A percentile compares a stretch with the other conserved stretches of the same genome.
Conservation (phyloP, 2,797 vertebrate genomes). For the Oophaga sylvatica region DNA sequence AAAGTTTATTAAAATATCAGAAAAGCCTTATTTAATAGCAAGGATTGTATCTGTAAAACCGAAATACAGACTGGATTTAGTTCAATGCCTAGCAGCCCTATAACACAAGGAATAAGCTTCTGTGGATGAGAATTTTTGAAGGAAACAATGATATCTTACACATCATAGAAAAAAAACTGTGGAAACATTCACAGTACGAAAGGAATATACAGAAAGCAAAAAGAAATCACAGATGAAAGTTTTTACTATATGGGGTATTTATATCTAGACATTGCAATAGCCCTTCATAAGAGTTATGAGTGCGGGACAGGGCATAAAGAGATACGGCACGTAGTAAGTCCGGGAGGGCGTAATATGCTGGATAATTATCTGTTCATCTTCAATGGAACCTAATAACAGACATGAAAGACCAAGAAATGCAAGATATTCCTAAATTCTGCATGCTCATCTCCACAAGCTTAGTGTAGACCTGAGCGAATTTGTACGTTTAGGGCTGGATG, state of each 20-base stretch:
- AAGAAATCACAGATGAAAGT: not conserved
- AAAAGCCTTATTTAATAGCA: constrained; percentile 43
- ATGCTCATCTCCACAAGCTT: not conserved
- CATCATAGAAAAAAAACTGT: not conserved
- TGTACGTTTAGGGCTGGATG: not conserved
- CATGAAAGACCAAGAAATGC: not conserved
- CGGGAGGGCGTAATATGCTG: not conserved
- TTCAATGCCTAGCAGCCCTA: constrained; percentile 5
- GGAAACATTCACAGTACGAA: not conserved
- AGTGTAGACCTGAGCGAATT: not conserved
- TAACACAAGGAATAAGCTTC: constrained; percentile 1
- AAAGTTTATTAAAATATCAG: constrained; percentile 53
- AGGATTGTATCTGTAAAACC: constrained; percentile 2
- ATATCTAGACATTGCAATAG: constrained; percentile 37
- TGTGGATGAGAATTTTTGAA: not conserved
- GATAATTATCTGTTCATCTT: not conserved
- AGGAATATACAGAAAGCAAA: not conserved
- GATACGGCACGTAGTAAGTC: too few relatives aligned
- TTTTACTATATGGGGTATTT: too few relatives aligned
- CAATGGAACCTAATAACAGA: not conserved
- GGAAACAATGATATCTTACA: not conserved
- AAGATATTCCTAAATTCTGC: not conserved
- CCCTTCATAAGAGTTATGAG: constrained; percentile 39
- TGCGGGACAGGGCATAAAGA: not conserved
- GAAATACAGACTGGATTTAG: constrained; percentile 10